Evolutionary conservation across 1,140 invertebrate genomes (phyloP), one percentile per base, ranked within the genome.

Genomic region (Camponotus vicinus): DNA sequence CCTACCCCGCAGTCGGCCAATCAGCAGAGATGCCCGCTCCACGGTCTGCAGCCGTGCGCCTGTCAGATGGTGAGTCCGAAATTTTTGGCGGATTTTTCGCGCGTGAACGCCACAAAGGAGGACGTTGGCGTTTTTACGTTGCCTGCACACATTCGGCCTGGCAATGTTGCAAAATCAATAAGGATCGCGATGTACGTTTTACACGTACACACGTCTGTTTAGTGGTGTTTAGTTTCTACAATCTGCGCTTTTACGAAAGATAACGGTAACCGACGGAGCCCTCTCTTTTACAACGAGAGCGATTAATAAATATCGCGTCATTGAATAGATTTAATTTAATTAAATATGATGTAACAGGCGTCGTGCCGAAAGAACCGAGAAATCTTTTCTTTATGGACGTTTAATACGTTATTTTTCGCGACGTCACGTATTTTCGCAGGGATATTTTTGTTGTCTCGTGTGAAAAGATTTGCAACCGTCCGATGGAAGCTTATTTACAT

Each of bases 1-100:
- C 92, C 95, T 9, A 94, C 95, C 9, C 89, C 94, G 52, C 95
- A 95, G 76, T 57, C 93, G 6, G 85, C 91, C 1, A 95, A 91
- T 78, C 94, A 93, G 75, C 93, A 94, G 55, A 96, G 96, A 94
- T 97, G 96, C 92, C 95, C 96, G 55, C 93, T 97, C 73, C 97
- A 97, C 93, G 96, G 96, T 82, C 94, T 96, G 82, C 96, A 97
- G 90, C 95, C 96, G 71, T 97, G 96, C 94, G 95, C 95, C 85
- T 97, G 96, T 91, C 93, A 93, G 88, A 93, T 95, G 92, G 94
- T 95, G 69, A 89, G 92, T 90, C 32, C 9, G 73, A 52, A 66
- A 61, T 83, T 75, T 83, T 73, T 61, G 55, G 69, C 79, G 67
- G 18, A 82, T 71, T 83, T 83, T 75, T 83, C 69, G 69, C 69